Evolutionary conservation across 2,113 vertebrate species (phyloP).

Genomic region (Ailuropoda melanoleuca): DNA sequence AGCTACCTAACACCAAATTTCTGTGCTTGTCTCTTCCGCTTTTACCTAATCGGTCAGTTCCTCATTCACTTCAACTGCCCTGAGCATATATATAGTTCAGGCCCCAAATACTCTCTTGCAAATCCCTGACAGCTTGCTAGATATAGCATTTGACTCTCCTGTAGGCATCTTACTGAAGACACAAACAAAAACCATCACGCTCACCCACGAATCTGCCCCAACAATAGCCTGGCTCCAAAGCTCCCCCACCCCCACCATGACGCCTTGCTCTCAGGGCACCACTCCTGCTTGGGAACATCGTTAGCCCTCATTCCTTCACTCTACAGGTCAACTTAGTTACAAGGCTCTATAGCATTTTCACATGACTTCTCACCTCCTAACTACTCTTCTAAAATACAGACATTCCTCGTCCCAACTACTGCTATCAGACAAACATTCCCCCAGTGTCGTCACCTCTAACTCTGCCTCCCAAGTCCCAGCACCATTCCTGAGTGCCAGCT

Average conservation of each 20-base stretch:
- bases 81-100: neutral
- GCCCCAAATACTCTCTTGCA: neutral
- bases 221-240: rapidly evolving
- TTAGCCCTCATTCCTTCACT: neutral
- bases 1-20: neutral
- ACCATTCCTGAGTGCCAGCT: neutral
- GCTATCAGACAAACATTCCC: neutral
- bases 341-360: neutral
- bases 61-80: neutral
- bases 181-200: neutral
- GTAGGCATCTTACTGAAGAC: neutral
- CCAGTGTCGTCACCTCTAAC: neutral
- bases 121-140: neutral
- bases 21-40: neutral
- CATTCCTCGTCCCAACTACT: neutral
- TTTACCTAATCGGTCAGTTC: neutral
- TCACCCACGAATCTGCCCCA: neutral
- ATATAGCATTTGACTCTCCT: neutral
- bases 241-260: rapidly evolving
- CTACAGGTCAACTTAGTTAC: no score
- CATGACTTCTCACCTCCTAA: neutral
- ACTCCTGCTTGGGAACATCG: no score
- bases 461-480: neutral
- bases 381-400: neutral
- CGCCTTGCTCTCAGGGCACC: neutral